Evolutionary conservation across 2,797 vertebrate species (phyloP).

Genomic region (Geotrypetes seraphini): DNA sequence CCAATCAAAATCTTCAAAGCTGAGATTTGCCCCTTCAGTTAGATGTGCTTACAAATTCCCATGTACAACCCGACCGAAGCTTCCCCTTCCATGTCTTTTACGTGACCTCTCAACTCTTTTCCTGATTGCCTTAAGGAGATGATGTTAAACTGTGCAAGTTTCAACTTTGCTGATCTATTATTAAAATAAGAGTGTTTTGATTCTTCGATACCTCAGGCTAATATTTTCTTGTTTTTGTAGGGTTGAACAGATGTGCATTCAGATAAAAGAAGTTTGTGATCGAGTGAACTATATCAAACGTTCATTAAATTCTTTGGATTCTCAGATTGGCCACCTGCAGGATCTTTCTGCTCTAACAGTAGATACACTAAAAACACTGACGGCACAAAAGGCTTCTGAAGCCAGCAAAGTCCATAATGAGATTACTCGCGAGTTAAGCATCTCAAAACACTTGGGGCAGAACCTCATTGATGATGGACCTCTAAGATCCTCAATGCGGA

Average conservation of each 20-base stretch:
- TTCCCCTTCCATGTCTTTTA: too few species aligned
- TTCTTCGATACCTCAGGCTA: too few species aligned
- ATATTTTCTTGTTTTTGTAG: conserved; percentile 51
- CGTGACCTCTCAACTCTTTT: too few species aligned
- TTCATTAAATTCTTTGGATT: conserved; percentile 91
- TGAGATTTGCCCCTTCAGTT: too few species aligned
- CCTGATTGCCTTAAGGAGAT: too few species aligned
- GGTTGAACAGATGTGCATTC: conserved; percentile 93
- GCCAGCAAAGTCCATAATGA: conserved; percentile 96
- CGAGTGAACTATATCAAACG: conserved; percentile 96
- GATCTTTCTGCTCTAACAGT: conserved; percentile 93
- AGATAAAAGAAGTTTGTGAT: conserved; percentile 94
- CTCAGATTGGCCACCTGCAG: conserved; percentile 97
- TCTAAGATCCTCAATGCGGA: conserved; percentile 72
- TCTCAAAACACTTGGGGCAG: conserved; percentile 89
- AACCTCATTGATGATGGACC: conserved; percentile 72
- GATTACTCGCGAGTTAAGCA: conserved; percentile 89
- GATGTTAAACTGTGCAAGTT: too few species aligned
- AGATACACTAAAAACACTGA: conserved; percentile 91
- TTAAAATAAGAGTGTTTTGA: too few species aligned
- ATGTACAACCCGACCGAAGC: too few species aligned
- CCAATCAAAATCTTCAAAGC: too few species aligned
- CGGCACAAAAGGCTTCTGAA: conserved; percentile 90
- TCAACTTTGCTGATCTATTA: too few species aligned
- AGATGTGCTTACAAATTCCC: too few species aligned